Percentiles rank a stretch among this genome's conserved stretches.
Evolutionary conservation across 1,140 invertebrate species (phyloP).

Genomic region (Drosophila prosaltans): DNA sequence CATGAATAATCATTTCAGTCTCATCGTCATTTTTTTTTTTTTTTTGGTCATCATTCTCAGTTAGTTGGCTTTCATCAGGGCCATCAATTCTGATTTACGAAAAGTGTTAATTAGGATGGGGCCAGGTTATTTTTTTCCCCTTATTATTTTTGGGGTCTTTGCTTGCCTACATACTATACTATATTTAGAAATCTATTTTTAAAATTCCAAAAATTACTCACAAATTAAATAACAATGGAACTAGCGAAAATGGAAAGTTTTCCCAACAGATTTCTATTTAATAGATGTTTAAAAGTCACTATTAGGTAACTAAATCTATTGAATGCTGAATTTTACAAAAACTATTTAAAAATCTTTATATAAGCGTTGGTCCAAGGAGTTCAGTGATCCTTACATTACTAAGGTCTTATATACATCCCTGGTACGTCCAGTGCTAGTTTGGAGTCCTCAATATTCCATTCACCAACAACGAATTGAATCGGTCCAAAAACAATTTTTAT

Average conservation of each 20-base stretch:
- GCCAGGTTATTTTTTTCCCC: constrained; percentile 27
- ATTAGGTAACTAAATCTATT: no score
- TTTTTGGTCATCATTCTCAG: constrained; percentile 26
- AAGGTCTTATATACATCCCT: no score
- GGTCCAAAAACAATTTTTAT: no score
- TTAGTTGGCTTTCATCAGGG: constrained; percentile 68
- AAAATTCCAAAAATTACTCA: constrained; percentile 1
- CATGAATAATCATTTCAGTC: constrained; percentile 72
- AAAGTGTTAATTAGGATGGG: constrained; percentile 76
- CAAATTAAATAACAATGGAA: background rate
- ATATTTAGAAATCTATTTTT: constrained; percentile 13
- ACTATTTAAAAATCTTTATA: no score
- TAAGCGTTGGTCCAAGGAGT: no score
- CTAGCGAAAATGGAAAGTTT: background rate
- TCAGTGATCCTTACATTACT: no score
- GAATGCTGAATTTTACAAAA: no score
- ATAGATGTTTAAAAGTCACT: no score
- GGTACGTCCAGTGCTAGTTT: no score
- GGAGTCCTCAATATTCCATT: no score
- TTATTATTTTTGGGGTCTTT: constrained; percentile 25
- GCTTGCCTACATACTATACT: constrained; percentile 28
- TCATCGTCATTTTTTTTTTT: constrained; percentile 42
- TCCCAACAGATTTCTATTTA: background rate
- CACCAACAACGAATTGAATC: no score
- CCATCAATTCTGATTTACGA: constrained; percentile 79